Conservation (phyloP, 2,888 invertebrate species). For the Resseliella maxima region DNA sequence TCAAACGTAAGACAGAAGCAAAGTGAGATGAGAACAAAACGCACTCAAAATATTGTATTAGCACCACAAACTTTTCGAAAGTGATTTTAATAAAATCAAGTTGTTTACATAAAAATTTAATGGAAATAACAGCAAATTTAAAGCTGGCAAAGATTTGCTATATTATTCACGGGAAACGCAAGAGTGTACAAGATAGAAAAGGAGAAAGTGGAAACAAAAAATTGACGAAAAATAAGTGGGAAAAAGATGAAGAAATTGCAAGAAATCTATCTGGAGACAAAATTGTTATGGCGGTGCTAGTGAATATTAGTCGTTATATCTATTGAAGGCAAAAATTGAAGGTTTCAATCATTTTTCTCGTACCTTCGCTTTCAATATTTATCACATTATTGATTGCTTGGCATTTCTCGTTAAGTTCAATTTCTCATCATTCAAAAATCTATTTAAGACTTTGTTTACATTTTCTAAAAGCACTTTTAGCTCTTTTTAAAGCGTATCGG, state of each 20-base stretch:
- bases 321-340: background rate
- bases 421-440: background rate
- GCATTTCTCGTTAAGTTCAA: background rate
- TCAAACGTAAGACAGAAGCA: background rate
- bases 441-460: background rate
- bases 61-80: constrained; percentile 19
- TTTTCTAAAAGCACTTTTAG: constrained; percentile 5
- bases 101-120: constrained; percentile 26
- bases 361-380: background rate
- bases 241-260: background rate
- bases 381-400: background rate
- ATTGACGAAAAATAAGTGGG: background rate
- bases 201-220: background rate
- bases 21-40: background rate
- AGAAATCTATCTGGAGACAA: background rate
- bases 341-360: constrained; percentile 20
- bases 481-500: background rate
- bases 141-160: background rate
- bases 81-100: constrained; percentile 34
- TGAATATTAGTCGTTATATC: background rate
- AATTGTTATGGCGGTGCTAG: background rate
- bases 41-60: constrained; percentile 3
- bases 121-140: background rate
- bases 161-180: background rate
- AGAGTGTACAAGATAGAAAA: background rate